Conservation (phyloP, 2,888 invertebrate genomes). For the Phania funesta region DNA sequence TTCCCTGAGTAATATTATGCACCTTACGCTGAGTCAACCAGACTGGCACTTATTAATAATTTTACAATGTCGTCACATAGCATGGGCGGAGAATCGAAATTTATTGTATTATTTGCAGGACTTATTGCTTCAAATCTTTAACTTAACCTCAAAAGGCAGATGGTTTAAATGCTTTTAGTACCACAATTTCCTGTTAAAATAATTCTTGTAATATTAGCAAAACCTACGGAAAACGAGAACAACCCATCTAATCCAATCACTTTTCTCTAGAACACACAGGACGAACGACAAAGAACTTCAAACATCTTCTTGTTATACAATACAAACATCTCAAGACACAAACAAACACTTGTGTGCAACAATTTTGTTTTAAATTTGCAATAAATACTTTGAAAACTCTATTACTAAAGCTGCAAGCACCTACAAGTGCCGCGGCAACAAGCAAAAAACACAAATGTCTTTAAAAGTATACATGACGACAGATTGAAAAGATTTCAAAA, state of each 20-base stretch:
- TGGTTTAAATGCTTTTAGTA: not conserved
- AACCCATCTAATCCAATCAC: not conserved
- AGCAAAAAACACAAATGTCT: not conserved
- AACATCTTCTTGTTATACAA: slow-evolving; percentile 26
- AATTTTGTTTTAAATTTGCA: slow-evolving; percentile 46
- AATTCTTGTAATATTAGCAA: not conserved
- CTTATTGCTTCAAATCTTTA: no score
- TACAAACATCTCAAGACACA: slow-evolving; percentile 49
- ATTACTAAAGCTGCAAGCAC: slow-evolving; percentile 20
- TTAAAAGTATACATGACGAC: slow-evolving; percentile 41
- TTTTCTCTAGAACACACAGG: not conserved
- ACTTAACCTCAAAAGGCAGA: no score
- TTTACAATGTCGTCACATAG: no score
- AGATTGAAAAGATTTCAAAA: slow-evolving; percentile 29
- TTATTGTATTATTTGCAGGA: no score
- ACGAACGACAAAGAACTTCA: not conserved
- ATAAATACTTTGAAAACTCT: slow-evolving; percentile 46
- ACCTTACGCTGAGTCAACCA: no score
- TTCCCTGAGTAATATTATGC: no score
- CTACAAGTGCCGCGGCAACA: not conserved
- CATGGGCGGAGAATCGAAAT: no score
- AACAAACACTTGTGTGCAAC: slow-evolving; percentile 45
- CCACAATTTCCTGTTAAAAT: not conserved
- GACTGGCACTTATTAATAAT: no score
- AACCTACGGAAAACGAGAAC: not conserved